Conservation (phyloP, 2,797 vertebrate genomes). For the Oceanodroma leucorhoa region DNA sequence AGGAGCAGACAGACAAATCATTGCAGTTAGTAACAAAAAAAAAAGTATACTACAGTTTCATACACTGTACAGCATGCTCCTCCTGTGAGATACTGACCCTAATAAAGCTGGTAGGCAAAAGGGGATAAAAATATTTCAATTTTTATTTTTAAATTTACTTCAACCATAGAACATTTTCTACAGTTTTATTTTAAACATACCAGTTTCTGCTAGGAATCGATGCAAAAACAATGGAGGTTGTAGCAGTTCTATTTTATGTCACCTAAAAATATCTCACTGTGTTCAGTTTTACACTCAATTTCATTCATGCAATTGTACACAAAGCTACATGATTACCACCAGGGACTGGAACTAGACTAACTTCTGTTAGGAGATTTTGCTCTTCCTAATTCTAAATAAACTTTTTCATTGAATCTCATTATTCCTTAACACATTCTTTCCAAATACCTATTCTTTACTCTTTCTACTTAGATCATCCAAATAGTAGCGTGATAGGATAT, state of each 20-base stretch:
- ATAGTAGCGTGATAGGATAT: not conserved
- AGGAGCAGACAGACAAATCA: not conserved
- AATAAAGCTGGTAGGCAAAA: not conserved
- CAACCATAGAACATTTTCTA: not conserved
- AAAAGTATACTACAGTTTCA: not conserved
- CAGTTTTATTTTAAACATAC: not conserved
- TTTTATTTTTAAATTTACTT: not conserved
- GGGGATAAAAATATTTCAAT: not conserved
- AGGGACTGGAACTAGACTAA: not conserved
- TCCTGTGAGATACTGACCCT: not conserved
- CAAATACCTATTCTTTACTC: not conserved
- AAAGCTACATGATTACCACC: not conserved
- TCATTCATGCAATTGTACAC: not conserved
- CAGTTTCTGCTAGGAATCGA: not conserved
- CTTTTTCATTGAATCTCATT: not conserved
- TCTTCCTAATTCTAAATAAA: not conserved
- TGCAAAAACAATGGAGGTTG: not conserved
- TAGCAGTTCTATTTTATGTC: not conserved
- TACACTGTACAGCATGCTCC: rapidly evolving
- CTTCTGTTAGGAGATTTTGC: not conserved
- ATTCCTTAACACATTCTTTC: not conserved
- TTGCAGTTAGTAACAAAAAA: not conserved
- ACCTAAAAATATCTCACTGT: not conserved
- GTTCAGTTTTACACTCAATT: not conserved
- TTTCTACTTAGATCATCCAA: not conserved